Evolutionary conservation across 2,888 invertebrate species (phyloP).

Genomic region (Chrysina gloriosa): DNA sequence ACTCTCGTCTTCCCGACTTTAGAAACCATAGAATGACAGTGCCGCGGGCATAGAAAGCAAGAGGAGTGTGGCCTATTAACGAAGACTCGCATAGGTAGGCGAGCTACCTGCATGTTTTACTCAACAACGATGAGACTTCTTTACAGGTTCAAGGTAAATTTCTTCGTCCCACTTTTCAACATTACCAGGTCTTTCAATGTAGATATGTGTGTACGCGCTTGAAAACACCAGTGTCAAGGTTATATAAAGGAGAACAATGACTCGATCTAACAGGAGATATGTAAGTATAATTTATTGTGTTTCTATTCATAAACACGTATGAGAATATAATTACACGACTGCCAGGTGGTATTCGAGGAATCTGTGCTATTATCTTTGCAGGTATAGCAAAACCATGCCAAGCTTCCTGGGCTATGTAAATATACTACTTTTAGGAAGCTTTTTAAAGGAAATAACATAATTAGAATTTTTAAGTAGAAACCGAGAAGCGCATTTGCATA

Average conservation of each 20-base stretch:
- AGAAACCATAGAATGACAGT: not conserved
- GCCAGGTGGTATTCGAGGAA: too few relatives aligned
- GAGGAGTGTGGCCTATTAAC: conserved; percentile 37
- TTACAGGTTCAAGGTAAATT: conserved; percentile 40
- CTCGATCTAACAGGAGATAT: not conserved
- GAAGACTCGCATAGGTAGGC: not conserved
- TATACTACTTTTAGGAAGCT: too few relatives aligned
- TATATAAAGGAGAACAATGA: conserved; percentile 36
- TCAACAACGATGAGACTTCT: not conserved
- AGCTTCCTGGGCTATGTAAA: too few relatives aligned
- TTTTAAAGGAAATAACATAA: not conserved
- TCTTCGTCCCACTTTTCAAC: conserved; percentile 27
- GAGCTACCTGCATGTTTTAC: not conserved
- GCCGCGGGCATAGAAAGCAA: conserved; percentile 31
- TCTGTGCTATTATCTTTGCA: too few relatives aligned
- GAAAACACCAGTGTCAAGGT: conserved; percentile 35
- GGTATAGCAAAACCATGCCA: too few relatives aligned
- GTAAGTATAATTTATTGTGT: not conserved
- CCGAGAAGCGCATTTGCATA: not conserved
- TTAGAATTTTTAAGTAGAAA: not conserved
- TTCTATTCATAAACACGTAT: too few relatives aligned
- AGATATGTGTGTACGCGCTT: conserved; percentile 9
- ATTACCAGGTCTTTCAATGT: conserved; percentile 1
- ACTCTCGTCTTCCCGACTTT: conserved; percentile 1
- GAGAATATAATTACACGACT: too few relatives aligned